Evolutionary conservation across 2,113 vertebrate species (phyloP).

Genomic region (Mola mola): DNA sequence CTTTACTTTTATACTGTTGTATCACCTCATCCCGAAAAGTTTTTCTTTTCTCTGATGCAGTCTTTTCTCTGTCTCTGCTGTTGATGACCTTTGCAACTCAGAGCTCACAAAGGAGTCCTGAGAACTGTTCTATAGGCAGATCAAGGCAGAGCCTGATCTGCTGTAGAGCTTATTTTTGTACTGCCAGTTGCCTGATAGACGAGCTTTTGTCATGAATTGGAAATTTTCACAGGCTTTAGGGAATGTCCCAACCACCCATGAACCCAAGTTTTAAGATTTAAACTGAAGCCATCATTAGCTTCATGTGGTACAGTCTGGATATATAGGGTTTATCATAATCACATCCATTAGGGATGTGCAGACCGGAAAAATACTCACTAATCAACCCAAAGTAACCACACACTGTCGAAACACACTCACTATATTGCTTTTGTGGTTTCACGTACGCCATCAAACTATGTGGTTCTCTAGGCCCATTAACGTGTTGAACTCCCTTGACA

Average conservation of each 20-base stretch:
- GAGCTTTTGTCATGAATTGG: slow-evolving; percentile 19
- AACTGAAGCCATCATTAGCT: slow-evolving; percentile 34
- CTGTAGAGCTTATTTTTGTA: slow-evolving; percentile 28
- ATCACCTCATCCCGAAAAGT: no score
- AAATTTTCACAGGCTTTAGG: slow-evolving; percentile 6
- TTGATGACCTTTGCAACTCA: no score
- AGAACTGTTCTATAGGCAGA: no score
- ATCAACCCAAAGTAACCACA: slow-evolving; percentile 11
- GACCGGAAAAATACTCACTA: slow-evolving; percentile 19
- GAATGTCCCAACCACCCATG: slow-evolving; percentile 43
- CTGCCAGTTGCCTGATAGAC: slow-evolving; percentile 15
- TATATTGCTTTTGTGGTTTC: slow-evolving; percentile 34
- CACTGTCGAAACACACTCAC: slow-evolving; percentile 9
- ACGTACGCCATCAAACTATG: slow-evolving; percentile 30
- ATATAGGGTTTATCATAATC: slow-evolving; percentile 23
- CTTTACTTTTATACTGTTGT: neutral
- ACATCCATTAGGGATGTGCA: slow-evolving; percentile 48
- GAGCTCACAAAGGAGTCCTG: no score
- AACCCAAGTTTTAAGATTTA: slow-evolving; percentile 19
- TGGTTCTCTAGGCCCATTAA: slow-evolving; percentile 33
- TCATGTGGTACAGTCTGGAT: slow-evolving; percentile 15
- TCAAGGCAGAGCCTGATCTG: slow-evolving; percentile 9
- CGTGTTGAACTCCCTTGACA: slow-evolving; percentile 36
- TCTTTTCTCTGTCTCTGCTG: no score
- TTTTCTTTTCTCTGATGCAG: no score